phyloP scores from a whole-genome alignment of 2,797 vertebrate species.

The Nyctibius grandis region DNA sequence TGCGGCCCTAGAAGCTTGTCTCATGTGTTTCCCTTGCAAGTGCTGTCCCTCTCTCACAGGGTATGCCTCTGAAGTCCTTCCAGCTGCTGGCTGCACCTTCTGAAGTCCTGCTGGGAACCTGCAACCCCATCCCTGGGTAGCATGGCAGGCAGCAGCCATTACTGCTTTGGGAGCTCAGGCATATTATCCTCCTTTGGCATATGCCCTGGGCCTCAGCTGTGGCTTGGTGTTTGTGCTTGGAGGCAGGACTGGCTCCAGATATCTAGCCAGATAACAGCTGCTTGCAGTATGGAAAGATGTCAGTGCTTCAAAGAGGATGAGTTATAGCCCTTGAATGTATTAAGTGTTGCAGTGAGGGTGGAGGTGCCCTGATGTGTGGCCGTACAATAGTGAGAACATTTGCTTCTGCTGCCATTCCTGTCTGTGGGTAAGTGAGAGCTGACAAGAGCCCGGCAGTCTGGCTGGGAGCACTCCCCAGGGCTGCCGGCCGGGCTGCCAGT shows the following conservation, averaged over 20 bases:
- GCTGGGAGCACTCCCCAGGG: not conserved
- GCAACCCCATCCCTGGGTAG: not conserved
- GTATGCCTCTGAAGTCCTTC: constrained; percentile 2
- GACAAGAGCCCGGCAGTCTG: not conserved
- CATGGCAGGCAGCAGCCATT: not conserved
- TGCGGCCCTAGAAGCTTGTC: not conserved
- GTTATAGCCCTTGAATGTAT: not conserved
- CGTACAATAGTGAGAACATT: not conserved
- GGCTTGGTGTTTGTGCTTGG: not conserved
- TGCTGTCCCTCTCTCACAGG: not conserved
- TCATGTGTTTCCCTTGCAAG: not conserved
- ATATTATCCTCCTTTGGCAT: not conserved
- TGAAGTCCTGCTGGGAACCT: constrained; percentile 7
- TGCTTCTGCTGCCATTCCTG: not conserved
- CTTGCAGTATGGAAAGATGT: not conserved
- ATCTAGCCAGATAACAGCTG: not conserved
- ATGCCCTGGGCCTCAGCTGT: not conserved
- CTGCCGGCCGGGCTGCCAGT: not conserved
- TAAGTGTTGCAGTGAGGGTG: not conserved
- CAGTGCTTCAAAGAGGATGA: not conserved
- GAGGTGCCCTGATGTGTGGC: not conserved
- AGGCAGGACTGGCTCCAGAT: not conserved
- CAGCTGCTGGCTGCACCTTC: constrained; percentile 27
- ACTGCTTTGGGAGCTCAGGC: not conserved
- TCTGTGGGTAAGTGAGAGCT: not conserved